Evolutionary conservation across 2,888 invertebrate species (phyloP).

Genomic region (Eristalis intricaria): DNA sequence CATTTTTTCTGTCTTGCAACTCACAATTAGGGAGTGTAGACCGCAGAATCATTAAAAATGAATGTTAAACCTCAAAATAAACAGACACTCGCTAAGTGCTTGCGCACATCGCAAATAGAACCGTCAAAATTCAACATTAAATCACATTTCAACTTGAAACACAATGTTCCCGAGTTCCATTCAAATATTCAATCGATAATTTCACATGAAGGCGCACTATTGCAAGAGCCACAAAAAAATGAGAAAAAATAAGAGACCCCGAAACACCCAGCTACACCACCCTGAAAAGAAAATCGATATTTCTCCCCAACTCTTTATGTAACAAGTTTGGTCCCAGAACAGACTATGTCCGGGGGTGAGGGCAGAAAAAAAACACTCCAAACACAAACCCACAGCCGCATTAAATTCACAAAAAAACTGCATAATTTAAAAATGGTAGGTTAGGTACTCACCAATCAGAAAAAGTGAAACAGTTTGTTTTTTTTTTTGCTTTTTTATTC

Average conservation of each 20-base stretch:
- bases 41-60: neutral
- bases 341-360: slow-evolving; percentile 9
- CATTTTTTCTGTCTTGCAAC: neutral
- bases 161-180: slow-evolving; percentile 7
- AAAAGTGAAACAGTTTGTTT: neutral
- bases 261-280: neutral
- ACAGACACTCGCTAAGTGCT: neutral
- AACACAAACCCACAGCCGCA: neutral
- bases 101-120: neutral
- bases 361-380: neutral
- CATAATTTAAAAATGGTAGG: slow-evolving; percentile 2
- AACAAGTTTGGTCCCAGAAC: slow-evolving; percentile 28
- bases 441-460: slow-evolving; percentile 39
- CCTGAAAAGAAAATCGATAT: slow-evolving; percentile 62
- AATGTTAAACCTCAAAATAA: neutral
- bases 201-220: slow-evolving; percentile 26
- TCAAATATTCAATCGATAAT: slow-evolving; percentile 40
- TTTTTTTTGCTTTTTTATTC: slow-evolving; percentile 41
- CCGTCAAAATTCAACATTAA: slow-evolving; percentile 16
- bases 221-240: neutral
- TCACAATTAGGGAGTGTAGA: neutral
- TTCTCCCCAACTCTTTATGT: slow-evolving; percentile 66
- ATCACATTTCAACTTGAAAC: slow-evolving; percentile 2
- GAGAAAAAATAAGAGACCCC: slow-evolving; percentile 25
- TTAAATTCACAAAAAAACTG: slow-evolving; percentile 15